Base-by-base conservation (phyloP, 2,888 invertebrate species). In the Cantharis nigra region DNA sequence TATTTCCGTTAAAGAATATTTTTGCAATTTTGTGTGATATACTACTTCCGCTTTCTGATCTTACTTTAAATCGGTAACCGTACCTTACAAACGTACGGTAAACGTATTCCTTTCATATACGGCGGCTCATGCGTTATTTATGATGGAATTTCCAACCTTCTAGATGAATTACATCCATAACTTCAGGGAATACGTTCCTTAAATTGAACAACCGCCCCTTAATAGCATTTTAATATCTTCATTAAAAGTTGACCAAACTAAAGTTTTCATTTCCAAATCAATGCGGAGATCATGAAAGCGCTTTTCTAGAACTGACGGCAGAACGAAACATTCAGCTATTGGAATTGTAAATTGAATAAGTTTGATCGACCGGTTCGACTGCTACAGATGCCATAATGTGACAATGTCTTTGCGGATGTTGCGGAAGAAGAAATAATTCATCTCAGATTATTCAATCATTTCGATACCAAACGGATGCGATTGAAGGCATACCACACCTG, bases 61-160 rank as follows among this genome's bases (percentile, higher is more conserved):
- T 80, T 79, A 72, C 80, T 80, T 80, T 81, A 81, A 81, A 80
- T 79, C 81, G 79, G 71, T 72, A 70, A 74, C 71, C 75, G 73
- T 74, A 49, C 49, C 49, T 49, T 49, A 49, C 7, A 49, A 49
- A 49, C 49, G 49, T 49, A 49, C 49, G 49, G n/a, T 49, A 49
- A 49, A n/a, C 49, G n/a, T 81, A 81, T 83, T 82, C 81, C 82
- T 73, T 80, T 81, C 78, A 74, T 79, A 78, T 72, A 76, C 72
- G 26, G 65, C 78, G 49, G 49, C 80, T 81, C 82, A 78, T 80
- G 81, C 79, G 82, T 83, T 84, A 84, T 84, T 84, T 84, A 84
- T 84, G 81, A 80, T 18, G 62, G 67, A 70, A 72, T 63, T 78
- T 81, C 77, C 71, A 78, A 78, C 76, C 71, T 80, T 72, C 28